Evolutionary conservation across 1,140 invertebrate genomes (phyloP), one percentile per base, ranked within the genome.

Genomic region (Proctacanthus coquilletti): DNA sequence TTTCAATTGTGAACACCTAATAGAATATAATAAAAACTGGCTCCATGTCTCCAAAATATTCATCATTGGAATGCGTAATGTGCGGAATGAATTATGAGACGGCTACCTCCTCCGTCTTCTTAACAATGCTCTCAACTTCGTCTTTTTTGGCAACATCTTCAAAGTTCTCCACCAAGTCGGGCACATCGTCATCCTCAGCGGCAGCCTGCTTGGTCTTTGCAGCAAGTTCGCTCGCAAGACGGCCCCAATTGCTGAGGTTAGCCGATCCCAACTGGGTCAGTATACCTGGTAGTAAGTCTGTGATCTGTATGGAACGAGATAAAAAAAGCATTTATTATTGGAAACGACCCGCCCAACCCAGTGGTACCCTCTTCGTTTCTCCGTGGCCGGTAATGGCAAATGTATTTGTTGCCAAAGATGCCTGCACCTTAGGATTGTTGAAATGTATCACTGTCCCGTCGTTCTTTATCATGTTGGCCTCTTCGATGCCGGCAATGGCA

Each of bases 391-490:
- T 88, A 44, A 93, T 83, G 41, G 86, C 85, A 64, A 93, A 92
- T 39, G 87, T 92, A 57, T 93, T 93, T 13, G 86, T 84, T 18
- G 82, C 75, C 44, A 93, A 64, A 30, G 86, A 92, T 27, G 87
- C 88, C 62, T 93, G 87, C 18, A 88, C 86, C 65, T 93, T 94
- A n/a, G 88, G 88, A 61, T 92, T 93, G 60, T 89, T 92, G 60
- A 94, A 93, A 59, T 93, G 86, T 50, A 94, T 87, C 2, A 94
- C 87, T 15, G 80, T 77, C 14, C 87, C 86, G 64, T 94, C 88
- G 50, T 93, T 86, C 64, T 93, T 93, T 45, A 93, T 92, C 87
- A 93, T 93, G 62, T 93, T 93, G 3, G 88, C 83, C 67, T 88
- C 88, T 59, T 93, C 88, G 52, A 93, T 92, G 21, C 87, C 87